Base-by-base conservation (phyloP, 1,140 invertebrate species). In the Zelostemma sp. region DNA sequence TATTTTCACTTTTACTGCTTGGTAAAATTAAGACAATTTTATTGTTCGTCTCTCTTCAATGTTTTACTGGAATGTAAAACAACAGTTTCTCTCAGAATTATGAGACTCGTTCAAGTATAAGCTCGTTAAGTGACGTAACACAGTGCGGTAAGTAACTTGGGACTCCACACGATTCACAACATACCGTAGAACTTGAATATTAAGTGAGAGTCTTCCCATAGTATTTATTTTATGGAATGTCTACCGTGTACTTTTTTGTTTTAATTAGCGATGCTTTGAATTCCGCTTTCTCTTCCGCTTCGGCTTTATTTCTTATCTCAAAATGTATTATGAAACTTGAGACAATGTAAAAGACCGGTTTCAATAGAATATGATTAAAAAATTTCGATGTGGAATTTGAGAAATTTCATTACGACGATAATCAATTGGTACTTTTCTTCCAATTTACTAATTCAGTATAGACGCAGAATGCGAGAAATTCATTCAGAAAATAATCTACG, bases 151-250 rank as follows among this genome's bases (percentile, higher is more conserved):
- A 68, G 48, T 62, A 59, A 57, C 38, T 68, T 55, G 57, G 49
- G 25, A 63, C 54, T 68, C 59, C 49, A 55, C 38, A 40, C 55
- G 55, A 59, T 55, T 68, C 33, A 49, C 48, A 60, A 68, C 58
- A 63, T 59, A 63, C 55, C 49, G 59, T 46, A 51, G 63, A 68
- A 63, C 40, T 63, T 59, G 5, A 41, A 68, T 63, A 68, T 63
- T 68, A 58, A 55, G 18, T 3, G 15, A 62, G 54, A 41, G 49
- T 18, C 38, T 51, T 68, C 56, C 45, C 43, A 63, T 33, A 63
- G 35, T 63, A 63, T 56, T 63, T 59, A 68, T 68, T 68, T 63
- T 53, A 40, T 56, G 50, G 63, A 59, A 68, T 55, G 56, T 64
- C 67, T 59, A 47, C 67, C 50, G 46, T 12, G 54, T n/a, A 43